Evolutionary conservation across 2,113 vertebrate species (phyloP).

Genomic region (Dolichotis patagonum): DNA sequence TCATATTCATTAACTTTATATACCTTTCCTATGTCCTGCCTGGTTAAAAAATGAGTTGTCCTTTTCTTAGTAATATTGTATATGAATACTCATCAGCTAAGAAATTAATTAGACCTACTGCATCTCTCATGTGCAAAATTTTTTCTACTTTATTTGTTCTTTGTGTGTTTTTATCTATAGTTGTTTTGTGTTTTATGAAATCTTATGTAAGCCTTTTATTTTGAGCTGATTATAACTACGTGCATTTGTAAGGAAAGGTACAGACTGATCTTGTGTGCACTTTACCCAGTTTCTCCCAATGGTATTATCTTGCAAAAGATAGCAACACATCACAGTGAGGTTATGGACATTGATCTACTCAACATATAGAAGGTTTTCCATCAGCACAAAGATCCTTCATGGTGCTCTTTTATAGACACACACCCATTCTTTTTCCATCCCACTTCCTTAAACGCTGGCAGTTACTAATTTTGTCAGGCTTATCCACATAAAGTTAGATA

Average conservation of each 20-base stretch:
- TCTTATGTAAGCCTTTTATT: not conserved
- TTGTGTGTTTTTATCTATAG: not conserved
- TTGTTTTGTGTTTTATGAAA: not conserved
- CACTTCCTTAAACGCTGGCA: not conserved
- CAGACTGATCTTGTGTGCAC: fast-evolving
- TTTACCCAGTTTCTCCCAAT: not conserved
- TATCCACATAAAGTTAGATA: not conserved
- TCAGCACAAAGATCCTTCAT: no score
- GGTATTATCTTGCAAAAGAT: not conserved
- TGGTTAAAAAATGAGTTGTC: not conserved
- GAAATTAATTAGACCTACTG: not conserved
- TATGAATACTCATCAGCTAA: not conserved
- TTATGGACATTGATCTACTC: not conserved
- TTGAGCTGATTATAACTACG: not conserved
- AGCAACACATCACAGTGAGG: not conserved
- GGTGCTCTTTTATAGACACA: not conserved
- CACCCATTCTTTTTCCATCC: not conserved
- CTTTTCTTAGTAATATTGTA: not conserved
- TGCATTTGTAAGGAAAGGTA: not conserved
- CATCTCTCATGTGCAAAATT: not conserved
- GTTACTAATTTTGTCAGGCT: not conserved
- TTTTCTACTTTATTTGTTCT: not conserved
- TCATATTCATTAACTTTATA: not conserved
- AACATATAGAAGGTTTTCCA: not conserved
- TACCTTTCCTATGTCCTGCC: not conserved